Base-by-base conservation (phyloP, 30 jellyfish, hydroid and myxozoan species). In the Clytia hemisphaerica region DNA sequence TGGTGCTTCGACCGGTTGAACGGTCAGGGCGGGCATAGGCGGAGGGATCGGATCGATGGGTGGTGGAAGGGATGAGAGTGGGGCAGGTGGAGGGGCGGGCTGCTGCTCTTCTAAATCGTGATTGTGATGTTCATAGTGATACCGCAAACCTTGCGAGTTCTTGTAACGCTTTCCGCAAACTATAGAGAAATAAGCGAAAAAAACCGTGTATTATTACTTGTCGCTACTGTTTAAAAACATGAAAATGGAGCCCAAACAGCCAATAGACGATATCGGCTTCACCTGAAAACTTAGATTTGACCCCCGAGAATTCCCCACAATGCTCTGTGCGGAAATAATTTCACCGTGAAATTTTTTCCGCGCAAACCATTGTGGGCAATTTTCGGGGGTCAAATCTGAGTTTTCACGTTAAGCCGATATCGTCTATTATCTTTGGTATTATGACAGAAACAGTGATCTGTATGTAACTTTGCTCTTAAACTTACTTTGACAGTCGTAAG, bases 401-500 rank as follows among this genome's bases (percentile, higher is more conserved):
- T n/a, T n/a, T n/a, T n/a, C n/a, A n/a, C n/a, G n/a, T n/a, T n/a
- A n/a, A n/a, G n/a, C n/a, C n/a, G n/a, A n/a, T n/a, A n/a, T n/a
- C n/a, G n/a, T n/a, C n/a, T n/a, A n/a, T n/a, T n/a, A n/a, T n/a
- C n/a, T n/a, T n/a, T n/a, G n/a, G n/a, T n/a, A n/a, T n/a, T n/a
- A n/a, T n/a, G n/a, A n/a, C n/a, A n/a, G n/a, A n/a, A n/a, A n/a
- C n/a, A n/a, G n/a, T n/a, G n/a, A n/a, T n/a, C n/a, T n/a, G n/a
- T n/a, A n/a, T n/a, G n/a, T n/a, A n/a, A n/a, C n/a, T n/a, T n/a
- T n/a, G n/a, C n/a, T n/a, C n/a, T n/a, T n/a, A n/a, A n/a, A 38
- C 95, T 31, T 65, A 88, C 97, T 71, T 80, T 88, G 94, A 75
- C 97, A 88, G 64, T 73, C 75, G 62, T 88, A 88, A 14, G 97